These are phyloP conservation scores for Drosophila tropicalis DNA, from an alignment of 1,140 invertebrate genomes.

Conservation along the genomic window DNA sequence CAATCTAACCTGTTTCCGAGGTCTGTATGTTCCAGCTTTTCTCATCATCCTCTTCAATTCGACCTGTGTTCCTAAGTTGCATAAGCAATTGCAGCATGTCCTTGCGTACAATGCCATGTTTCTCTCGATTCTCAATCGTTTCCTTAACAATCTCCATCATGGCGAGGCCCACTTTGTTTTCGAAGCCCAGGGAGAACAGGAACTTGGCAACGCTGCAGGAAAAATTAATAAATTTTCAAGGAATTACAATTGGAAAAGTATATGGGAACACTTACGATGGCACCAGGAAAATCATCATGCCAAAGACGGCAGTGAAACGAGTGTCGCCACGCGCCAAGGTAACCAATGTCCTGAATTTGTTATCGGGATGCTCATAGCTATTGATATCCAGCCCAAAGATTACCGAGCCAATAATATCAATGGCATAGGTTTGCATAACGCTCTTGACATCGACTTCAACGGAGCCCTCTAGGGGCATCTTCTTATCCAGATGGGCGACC, in stretches of 20 bases:
- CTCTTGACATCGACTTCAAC: conserved; percentile 61
- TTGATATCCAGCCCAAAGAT: conserved; percentile 75
- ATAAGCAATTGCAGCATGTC: conserved; percentile 86
- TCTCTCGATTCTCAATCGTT: conserved; percentile 84
- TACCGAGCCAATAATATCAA: conserved; percentile 71
- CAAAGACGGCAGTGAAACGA: conserved; percentile 34
- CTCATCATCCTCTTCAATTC: conserved; percentile 71
- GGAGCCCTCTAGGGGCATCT: conserved; percentile 41
- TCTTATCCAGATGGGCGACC: conserved; percentile 51
- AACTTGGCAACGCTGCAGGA: conserved; percentile 47
- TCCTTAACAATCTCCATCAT: conserved; percentile 84
- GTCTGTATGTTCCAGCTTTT: conserved; percentile 61
- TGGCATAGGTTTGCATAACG: conserved; percentile 64
- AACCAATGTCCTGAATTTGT: conserved; percentile 60
- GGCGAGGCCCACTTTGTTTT: conserved; percentile 36
- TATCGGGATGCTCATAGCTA: conserved; percentile 67
- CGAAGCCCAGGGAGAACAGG: conserved; percentile 52
- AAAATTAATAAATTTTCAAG: not conserved
- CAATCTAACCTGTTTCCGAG: conserved; percentile 40
- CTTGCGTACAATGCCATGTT: conserved; percentile 83
- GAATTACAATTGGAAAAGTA: not conserved
- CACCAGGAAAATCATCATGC: conserved; percentile 61
- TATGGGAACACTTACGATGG: conserved; percentile 57
- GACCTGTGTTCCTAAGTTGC: conserved; percentile 83
- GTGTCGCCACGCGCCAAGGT: conserved; percentile 16